A percentile compares a stretch with the other conserved stretches of the same genome.
Conservation (phyloP, 2,888 invertebrate genomes). For the Griposia aprilina region DNA sequence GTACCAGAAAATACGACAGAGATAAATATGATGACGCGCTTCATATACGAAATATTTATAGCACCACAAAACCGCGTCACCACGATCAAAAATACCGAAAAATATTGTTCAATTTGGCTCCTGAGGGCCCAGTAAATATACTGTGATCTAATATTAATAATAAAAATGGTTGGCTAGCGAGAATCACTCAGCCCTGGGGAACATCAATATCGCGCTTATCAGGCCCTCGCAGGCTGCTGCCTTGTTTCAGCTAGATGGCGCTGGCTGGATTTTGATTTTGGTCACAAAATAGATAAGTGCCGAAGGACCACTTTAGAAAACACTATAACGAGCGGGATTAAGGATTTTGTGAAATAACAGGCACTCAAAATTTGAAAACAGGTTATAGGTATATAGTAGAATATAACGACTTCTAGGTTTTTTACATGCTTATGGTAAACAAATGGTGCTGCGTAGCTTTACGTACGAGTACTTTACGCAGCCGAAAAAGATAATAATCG, state of each 20-base stretch:
- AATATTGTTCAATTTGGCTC: slow-evolving; percentile 66
- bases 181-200: slow-evolving; percentile 74
- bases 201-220: slow-evolving; percentile 78
- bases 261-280: slow-evolving; percentile 35
- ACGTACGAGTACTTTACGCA: too few relatives aligned
- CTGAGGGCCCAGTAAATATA: slow-evolving; percentile 63
- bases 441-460: not conserved
- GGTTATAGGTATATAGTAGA: not conserved
- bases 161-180: slow-evolving; percentile 71
- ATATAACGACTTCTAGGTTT: too few relatives aligned
- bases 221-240: slow-evolving; percentile 60
- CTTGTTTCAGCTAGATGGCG: slow-evolving; percentile 56
- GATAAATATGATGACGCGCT: slow-evolving; percentile 43
- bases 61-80: slow-evolving; percentile 43
- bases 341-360: not conserved
- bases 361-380: not conserved
- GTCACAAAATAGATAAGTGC: not conserved
- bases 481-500: not conserved
- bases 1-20: slow-evolving; percentile 31
- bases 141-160: slow-evolving; percentile 70
- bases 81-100: slow-evolving; percentile 45
- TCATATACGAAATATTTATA: slow-evolving; percentile 49
- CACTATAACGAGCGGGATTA: not conserved
- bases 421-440: not conserved
- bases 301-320: slow-evolving; percentile 17